Base-by-base conservation (phyloP, 2,888 invertebrate species). In the Pollenia amentaria region DNA sequence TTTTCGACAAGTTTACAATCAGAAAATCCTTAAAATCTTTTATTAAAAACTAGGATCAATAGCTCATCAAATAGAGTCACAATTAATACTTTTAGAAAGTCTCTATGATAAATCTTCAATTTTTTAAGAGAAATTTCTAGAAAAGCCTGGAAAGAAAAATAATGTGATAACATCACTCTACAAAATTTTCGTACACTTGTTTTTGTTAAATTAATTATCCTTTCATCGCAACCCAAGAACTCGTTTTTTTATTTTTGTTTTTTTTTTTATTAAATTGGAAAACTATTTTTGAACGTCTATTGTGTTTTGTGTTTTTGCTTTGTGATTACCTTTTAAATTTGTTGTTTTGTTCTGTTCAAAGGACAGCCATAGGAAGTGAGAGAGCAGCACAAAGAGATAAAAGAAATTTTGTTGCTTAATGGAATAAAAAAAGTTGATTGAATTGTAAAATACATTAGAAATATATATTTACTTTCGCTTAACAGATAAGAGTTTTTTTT, bases 161-260 rank as follows among this genome's bases (percentile, higher is more conserved):
- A 10, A 64, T 14, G 12, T 57, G 65, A 46, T 67, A 64, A 57
- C 48, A 70, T 70, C 48, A 40, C 12, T 48, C 60, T 40, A 21
- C 14, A 67, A 38, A 57, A 46, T 48, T 46, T 48, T 3, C 44
- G 29, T 46, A 48, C 48, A 29, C 57, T 14, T 57, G 29, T 67
- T 21, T 67, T 60, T 57, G 18, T 57, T 46, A 62, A 46, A 78
- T 51, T 48, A 70, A 70, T 78, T 78, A 62, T 78, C 42, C 38
- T 60, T 78, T 69, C 14, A 44, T 44, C 21, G 44, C 14, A 60
- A 65, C 38, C 38, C 14, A 9, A 48, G 10, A 38, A 21, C 48
- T 40, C 12, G 51, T 69, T 29, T 29, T 40, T 1, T 69, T 46
- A 3, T 48, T n/a, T 16, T 60, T 69, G n/a, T n/a, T 40, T 1